Conservation (phyloP, 2,888 invertebrate genomes). For the Tenthredo distinguenda region DNA sequence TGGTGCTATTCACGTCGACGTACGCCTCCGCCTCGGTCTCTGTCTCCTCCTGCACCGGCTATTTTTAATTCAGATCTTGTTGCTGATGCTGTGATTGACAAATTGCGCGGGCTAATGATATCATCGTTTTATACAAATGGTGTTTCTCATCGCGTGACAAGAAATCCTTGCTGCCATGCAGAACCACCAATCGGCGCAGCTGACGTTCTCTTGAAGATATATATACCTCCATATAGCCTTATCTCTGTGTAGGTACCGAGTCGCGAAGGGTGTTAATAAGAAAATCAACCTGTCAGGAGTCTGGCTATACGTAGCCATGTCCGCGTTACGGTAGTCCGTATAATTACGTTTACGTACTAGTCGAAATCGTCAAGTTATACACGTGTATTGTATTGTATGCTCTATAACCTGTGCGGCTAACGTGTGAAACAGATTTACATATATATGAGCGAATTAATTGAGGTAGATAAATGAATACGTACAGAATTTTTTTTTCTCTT, state of each 20-base stretch:
- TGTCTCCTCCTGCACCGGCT: not conserved
- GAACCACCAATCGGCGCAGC: constrained; percentile 14
- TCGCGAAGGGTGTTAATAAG: constrained; percentile 38
- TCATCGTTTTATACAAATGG: constrained; percentile 2
- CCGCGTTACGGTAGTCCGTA: constrained; percentile 6
- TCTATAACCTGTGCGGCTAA: not conserved
- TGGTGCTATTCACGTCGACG: not conserved
- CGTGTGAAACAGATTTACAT: constrained; percentile 7
- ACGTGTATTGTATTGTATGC: not conserved
- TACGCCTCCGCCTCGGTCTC: not conserved
- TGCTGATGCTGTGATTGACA: constrained; percentile 12
- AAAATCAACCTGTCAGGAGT: constrained; percentile 46
- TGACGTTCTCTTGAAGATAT: not conserved
- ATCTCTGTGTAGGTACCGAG: not conserved
- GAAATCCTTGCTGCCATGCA: not conserved
- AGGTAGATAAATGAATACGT: not conserved
- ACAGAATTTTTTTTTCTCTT: not conserved
- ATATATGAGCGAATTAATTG: not conserved
- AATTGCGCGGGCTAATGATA: constrained; percentile 2
- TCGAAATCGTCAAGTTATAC: not conserved
- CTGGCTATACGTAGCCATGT: not conserved
- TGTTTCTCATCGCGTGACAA: constrained; percentile 31
- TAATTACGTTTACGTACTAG: not conserved
- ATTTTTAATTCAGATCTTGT: not conserved
- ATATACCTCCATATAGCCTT: not conserved